phyloP scores from a whole-genome alignment of 2,113 vertebrate species.

The Psophia crepitans region DNA sequence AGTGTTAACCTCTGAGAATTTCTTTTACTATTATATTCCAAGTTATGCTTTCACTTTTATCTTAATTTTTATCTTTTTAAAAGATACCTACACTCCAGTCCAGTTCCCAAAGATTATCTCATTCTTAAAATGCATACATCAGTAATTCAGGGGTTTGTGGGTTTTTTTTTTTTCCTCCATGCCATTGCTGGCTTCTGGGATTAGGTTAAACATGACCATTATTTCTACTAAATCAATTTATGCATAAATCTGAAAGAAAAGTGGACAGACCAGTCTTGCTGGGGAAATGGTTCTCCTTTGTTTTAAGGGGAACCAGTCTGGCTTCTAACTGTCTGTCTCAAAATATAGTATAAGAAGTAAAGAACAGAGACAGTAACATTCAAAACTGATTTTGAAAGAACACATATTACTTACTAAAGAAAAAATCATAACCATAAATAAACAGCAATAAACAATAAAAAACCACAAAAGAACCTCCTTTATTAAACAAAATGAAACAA shows the following conservation, averaged over 20 bases:
- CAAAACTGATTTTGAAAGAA: background rate
- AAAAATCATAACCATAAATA: background rate
- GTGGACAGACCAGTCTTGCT: background rate
- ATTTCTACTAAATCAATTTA: background rate
- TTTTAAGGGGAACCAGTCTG: background rate
- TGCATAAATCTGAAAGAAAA: background rate
- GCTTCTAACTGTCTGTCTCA: background rate
- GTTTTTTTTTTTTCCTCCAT: background rate
- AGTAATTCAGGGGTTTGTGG: rapidly evolving
- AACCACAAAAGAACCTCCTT: background rate
- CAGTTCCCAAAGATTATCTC: background rate
- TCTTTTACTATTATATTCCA: background rate
- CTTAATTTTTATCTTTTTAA: background rate
- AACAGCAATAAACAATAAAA: background rate
- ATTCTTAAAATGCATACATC: background rate
- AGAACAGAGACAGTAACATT: background rate
- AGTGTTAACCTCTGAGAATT: background rate
- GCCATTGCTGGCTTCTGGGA: background rate
- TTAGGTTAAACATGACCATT: background rate
- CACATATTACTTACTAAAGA: background rate
- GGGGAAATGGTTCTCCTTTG: background rate
- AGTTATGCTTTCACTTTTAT: background rate
- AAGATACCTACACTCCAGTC: background rate
- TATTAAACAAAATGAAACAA: background rate
- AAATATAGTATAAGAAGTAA: background rate